These are phyloP conservation scores for Corythornis cristatus DNA, from an alignment of 2,113 vertebrate species.

Conservation along the genomic window DNA sequence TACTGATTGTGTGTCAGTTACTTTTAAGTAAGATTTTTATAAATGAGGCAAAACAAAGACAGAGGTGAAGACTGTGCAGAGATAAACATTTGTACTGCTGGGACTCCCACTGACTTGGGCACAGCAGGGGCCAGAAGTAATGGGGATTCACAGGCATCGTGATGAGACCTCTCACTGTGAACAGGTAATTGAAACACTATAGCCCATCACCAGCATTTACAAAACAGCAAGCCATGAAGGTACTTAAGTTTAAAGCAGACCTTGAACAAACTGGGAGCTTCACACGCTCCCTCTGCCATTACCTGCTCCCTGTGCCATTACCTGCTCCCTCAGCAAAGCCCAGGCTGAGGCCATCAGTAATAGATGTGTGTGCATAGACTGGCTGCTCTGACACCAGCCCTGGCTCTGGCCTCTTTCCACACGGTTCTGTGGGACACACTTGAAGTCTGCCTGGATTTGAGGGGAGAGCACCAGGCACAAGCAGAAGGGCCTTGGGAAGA, in stretches of 20 bases:
- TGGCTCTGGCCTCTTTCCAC: rapidly evolving
- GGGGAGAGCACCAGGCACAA: too few relatives aligned
- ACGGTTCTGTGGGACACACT: rapidly evolving
- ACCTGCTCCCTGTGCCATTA: rapidly evolving
- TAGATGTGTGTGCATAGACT: rapidly evolving
- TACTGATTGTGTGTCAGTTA: constrained; percentile 18
- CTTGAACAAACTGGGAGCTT: background rate
- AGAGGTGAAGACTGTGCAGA: background rate
- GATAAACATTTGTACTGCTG: constrained; percentile 60
- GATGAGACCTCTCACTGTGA: constrained; percentile 17
- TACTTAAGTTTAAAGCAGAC: background rate
- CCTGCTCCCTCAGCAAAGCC: background rate
- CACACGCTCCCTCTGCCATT: background rate
- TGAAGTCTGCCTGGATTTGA: background rate
- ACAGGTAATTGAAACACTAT: constrained; percentile 47
- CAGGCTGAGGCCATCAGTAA: rapidly evolving
- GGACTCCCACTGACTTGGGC: constrained; percentile 40
- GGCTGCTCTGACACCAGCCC: background rate
- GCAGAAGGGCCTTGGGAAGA: background rate
- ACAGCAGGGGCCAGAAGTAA: constrained; percentile 40
- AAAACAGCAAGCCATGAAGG: background rate
- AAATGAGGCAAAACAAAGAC: constrained; percentile 60
- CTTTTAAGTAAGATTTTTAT: constrained; percentile 49
- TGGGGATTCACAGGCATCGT: background rate
- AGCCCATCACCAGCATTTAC: constrained; percentile 16